Evolutionary conservation across 2,113 vertebrate genomes (phyloP), one percentile per base, ranked within the genome.

Genomic region (Muscicapa adusta): DNA sequence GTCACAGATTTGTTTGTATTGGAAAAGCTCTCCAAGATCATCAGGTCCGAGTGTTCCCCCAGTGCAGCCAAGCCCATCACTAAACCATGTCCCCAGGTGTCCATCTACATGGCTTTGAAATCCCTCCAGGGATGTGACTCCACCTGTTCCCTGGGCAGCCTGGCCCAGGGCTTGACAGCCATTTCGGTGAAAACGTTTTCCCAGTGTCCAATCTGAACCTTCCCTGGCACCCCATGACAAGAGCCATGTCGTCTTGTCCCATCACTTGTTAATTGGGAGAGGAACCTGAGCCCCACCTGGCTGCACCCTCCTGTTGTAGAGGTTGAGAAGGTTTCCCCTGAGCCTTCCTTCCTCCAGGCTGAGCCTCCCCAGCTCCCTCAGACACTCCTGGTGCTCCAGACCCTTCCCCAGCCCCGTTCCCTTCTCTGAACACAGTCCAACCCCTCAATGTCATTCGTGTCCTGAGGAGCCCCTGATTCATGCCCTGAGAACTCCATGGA

Each of bases 401-500:
- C 17, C 20, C 34, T 68, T 54, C 20, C 34, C 20, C 62, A 75
- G 47, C 54, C 67, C 54, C 9, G 9, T 28, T 75, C 29, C 33
- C 33, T 38, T 80, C 43, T 58, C 43, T 5, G 10, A 50, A 17
- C 36, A 36, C 9, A 13, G 14, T 42, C 50, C 66, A 72, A 28
- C 8, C 8, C 23, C 36, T 51, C 67, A 14, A 7, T 45, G 26
- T 17, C 51, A 36, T 58, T 45, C 8, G 7, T 5, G 10, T 9
- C 51, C 43, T 28, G 57, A 43, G 42, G 29, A 87, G 40, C 6
- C 33, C 28, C 28, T 15, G 28, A 42, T 19, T 29, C 36, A 31
- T 10, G 2, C 10, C 20, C 18, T 2, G 12, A 51, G 36, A 63
- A n/a, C 15, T 1, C 11, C 33, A 38, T 0, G 33, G 17, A 8